phyloP scores from a whole-genome alignment of 2,797 vertebrate genomes.

The Hylomyscus alleni region DNA sequence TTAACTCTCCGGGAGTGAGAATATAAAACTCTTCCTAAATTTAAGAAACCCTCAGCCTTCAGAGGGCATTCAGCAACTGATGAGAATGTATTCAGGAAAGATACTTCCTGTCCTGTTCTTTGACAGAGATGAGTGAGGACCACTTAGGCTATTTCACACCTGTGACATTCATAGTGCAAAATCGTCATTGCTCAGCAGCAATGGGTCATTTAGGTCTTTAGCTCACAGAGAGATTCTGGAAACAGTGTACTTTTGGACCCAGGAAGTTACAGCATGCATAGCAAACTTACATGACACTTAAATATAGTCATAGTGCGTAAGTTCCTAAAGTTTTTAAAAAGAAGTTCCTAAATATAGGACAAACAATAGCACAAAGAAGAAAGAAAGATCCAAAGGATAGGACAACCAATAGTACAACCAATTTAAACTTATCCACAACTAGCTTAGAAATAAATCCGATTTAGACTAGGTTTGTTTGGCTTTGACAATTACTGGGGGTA shows the following conservation, averaged over 20 bases:
- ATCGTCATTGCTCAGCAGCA: neutral
- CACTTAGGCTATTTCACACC: neutral
- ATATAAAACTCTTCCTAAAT: neutral
- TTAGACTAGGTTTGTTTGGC: neutral
- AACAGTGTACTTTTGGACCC: neutral
- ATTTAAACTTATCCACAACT: neutral
- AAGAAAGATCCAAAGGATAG: too few relatives aligned
- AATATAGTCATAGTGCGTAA: neutral
- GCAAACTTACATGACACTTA: neutral
- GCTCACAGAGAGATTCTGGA: neutral
- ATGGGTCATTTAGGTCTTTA: neutral
- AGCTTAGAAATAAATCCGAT: neutral
- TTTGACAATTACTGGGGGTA: neutral
- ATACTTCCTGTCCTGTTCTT: neutral
- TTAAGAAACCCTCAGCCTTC: neutral
- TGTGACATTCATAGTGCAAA: neutral
- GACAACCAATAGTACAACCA: neutral
- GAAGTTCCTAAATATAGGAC: too few relatives aligned
- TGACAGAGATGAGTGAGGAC: neutral
- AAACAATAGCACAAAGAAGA: neutral
- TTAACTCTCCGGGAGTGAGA: neutral
- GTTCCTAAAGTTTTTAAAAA: conserved; percentile 1
- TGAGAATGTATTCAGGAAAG: neutral
- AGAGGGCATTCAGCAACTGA: neutral
- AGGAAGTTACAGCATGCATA: neutral